These are phyloP conservation scores for Penelope pileata DNA, from an alignment of 2,113 vertebrate genomes.

Conservation along the genomic window DNA sequence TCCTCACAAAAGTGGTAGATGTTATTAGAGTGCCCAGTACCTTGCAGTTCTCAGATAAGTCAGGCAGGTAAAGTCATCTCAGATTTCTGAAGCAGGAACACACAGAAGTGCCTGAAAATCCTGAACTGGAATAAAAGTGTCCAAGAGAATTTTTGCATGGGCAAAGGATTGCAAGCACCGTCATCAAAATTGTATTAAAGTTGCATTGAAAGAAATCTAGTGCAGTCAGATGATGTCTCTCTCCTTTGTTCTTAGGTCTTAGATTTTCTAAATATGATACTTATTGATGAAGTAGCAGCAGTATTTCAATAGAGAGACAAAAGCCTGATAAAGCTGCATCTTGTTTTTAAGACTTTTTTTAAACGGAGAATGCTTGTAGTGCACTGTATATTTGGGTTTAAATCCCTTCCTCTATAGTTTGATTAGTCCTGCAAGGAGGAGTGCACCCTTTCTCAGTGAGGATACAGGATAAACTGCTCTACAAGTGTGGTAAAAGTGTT, in stretches of 20 bases:
- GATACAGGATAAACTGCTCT: not conserved
- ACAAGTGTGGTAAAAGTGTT: not conserved
- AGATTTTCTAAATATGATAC: not conserved
- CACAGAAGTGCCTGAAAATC: not conserved
- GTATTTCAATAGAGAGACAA: not conserved
- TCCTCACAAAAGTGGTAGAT: not conserved
- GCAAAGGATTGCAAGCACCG: not conserved
- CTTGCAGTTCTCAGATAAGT: not conserved
- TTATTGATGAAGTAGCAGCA: not conserved
- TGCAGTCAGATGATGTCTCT: rapidly evolving
- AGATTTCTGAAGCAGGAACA: not conserved
- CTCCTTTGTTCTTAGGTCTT: not conserved
- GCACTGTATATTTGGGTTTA: not conserved
- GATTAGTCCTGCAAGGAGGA: rapidly evolving
- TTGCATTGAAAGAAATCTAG: not conserved
- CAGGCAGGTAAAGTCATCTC: not conserved
- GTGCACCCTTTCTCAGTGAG: not conserved
- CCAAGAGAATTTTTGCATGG: not conserved
- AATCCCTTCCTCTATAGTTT: not conserved
- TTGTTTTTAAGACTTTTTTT: not conserved
- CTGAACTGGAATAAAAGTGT: not conserved
- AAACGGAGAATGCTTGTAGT: not conserved
- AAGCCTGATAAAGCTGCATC: not conserved
- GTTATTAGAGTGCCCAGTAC: not conserved
- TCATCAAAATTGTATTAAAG: not conserved